Evolutionary conservation across 2,797 vertebrate genomes (phyloP).

Genomic region (Ptychobarbus kaznakovi): DNA sequence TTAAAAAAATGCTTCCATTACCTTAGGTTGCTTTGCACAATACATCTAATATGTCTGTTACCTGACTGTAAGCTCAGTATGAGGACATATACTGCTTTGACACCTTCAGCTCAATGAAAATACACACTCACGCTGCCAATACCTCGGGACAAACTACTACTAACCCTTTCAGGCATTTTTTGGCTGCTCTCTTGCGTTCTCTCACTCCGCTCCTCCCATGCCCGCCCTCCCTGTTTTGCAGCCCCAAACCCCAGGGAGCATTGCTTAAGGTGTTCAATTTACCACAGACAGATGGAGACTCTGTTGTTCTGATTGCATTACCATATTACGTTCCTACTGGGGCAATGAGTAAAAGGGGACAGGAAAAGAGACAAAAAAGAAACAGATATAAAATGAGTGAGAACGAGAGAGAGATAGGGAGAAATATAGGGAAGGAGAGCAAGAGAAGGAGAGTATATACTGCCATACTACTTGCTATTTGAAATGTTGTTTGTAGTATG

Average conservation of each 20-base stretch:
- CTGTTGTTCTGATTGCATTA: constrained; percentile 80
- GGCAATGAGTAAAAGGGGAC: constrained; percentile 60
- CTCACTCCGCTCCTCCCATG: constrained; percentile 6
- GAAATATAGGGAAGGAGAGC: constrained; percentile 65
- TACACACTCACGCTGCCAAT: constrained; percentile 16
- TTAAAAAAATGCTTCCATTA: not conserved
- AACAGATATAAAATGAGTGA: constrained; percentile 49
- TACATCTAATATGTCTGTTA: not conserved
- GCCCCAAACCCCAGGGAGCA: constrained; percentile 69
- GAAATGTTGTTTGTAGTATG: not conserved
- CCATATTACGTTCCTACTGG: constrained; percentile 70
- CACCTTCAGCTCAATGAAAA: constrained; percentile 46
- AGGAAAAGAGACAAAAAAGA: constrained; percentile 63
- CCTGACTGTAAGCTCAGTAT: constrained; percentile 38
- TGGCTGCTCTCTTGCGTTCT: constrained; percentile 53
- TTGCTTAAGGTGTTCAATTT: constrained; percentile 77
- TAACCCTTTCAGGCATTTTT: constrained; percentile 17
- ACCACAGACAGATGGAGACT: constrained; percentile 76
- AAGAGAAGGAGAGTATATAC: constrained; percentile 50
- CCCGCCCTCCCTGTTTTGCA: constrained; percentile 62
- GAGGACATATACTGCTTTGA: constrained; percentile 36
- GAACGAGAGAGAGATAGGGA: constrained; percentile 46
- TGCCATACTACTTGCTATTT: not conserved
- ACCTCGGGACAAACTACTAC: constrained; percentile 20
- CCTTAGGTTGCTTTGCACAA: constrained; percentile 2